Conservation (phyloP, 2,797 vertebrate genomes). For the Protosalanx chinensis region DNA sequence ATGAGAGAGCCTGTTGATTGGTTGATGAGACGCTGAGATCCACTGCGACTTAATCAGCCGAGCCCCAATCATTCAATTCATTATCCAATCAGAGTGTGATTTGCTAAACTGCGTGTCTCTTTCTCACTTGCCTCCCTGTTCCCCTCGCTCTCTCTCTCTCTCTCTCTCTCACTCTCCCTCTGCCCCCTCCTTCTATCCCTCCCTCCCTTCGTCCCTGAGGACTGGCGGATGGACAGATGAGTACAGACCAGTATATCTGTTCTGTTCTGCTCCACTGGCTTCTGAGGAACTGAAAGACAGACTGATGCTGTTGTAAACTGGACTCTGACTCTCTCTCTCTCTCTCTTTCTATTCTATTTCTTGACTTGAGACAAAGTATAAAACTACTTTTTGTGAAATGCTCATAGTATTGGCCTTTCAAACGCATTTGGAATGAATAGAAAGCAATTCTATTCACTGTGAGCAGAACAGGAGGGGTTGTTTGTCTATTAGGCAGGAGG, state of each 20-base stretch:
- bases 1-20: constrained; percentile 53
- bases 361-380: constrained; percentile 48
- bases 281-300: constrained; percentile 60
- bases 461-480: too few species aligned
- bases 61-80: constrained; percentile 71
- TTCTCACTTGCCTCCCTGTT: constrained; percentile 45
- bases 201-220: constrained; percentile 45
- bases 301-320: constrained; percentile 56
- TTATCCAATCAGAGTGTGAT: constrained; percentile 72
- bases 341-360: constrained; percentile 50
- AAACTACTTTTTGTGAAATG: too few species aligned
- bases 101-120: constrained; percentile 44
- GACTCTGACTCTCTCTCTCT: constrained; percentile 31
- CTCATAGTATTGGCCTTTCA: too few species aligned
- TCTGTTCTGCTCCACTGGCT: constrained; percentile 64
- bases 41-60: constrained; percentile 51
- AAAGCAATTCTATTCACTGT: too few species aligned
- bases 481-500: background rate
- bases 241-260: constrained; percentile 63
- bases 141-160: constrained; percentile 36
- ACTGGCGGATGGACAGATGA: constrained; percentile 68
- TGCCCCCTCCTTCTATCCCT: constrained; percentile 16
- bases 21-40: constrained; percentile 57
- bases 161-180: constrained; percentile 17
- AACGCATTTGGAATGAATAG: too few species aligned